Base-by-base conservation (phyloP, 2,888 invertebrate species). In the Cheilosia impressa region DNA sequence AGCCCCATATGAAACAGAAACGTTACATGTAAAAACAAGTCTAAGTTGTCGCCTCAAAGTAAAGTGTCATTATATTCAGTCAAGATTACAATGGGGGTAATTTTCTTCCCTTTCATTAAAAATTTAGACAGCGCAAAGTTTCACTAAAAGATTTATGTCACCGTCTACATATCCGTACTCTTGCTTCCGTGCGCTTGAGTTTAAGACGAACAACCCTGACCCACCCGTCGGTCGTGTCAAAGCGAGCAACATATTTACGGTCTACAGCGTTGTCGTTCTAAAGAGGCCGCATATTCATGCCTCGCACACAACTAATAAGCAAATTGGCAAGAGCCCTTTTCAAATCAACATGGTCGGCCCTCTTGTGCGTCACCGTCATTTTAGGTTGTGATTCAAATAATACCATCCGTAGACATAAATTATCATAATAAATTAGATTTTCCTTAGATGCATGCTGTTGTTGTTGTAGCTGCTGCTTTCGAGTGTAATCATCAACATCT, bases 401-500 rank as follows among this genome's bases (percentile, higher is more conserved):
- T 41, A 58, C 58, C 58, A 47, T 31, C 47, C 17, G 13, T 31
- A 62, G 68, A 60, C 66, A 76, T 76, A 76, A 76, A 76, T 76
- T 76, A 76, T 68, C 68, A 77, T 77, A 77, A 62, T 60, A 77
- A 69, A 77, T 77, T 77, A 60, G 60, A 58, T 53, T 52, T 68
- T 60, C 60, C 53, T 55, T 43, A 34, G 58, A 60, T 73, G 53
- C 53, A 17, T 27, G 31, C 45, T 22, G 17, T 38, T 38, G 41
- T 52, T 55, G 38, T 66, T 52, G 15, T 34, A 10, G 27, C 27
- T 27, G 27, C 27, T 27, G 27, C 38, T 76, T 58, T 60, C 55
- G 65, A 69, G 52, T 73, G 38, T 65, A 63, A 50, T 63, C 47
- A 78, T 63, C 62, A 69, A 60, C 73, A 78, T 73, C 73, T 57